Evolutionary conservation across 2,888 invertebrate genomes (phyloP), one percentile per base, ranked within the genome.

Genomic region (Drosophila mimetica): DNA sequence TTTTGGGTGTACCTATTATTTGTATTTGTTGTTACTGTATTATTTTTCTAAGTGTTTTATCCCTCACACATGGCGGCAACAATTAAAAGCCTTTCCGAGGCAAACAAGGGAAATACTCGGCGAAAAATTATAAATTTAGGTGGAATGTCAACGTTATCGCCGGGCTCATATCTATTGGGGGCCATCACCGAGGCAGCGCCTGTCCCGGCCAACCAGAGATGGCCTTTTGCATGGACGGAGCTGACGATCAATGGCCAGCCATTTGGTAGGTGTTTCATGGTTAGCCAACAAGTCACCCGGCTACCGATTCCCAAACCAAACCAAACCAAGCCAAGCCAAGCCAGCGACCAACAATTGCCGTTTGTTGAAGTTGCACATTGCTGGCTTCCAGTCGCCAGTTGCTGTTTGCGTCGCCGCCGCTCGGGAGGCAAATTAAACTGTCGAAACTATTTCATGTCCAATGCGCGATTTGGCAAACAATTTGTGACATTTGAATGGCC

Each of bases 381-480:
- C 55, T 37, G 30, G 54, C 4, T 69, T 58, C 65, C 16, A 25
- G 48, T 48, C 34, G 25, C 54, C 7, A 51, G 51, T 59, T 20
- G 59, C 57, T 61, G 65, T 44, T 65, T 44, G 50, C 54, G 58
- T 61, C 28, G 61, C 67, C 37, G 41, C 58, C 66, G 51, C 30
- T 69, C 39, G 59, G 59, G 75, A 76, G 88, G 89, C 88, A 90
- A 90, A 90, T 90, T 90, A 90, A 90, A 90, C 90, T 90, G 90
- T 90, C 90, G 89, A 89, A 90, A 89, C 87, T 90, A 90, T 89
- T 89, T 90, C 89, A 89, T 89, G 90, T 90, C 89, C 83, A 82
- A 81, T 76, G 76, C 77, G 85, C 86, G 84, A 85, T 88, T 87
- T 88, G 87, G 77, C 88, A 89, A 89, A 89, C 90, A 83, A 88